Evolutionary conservation across 2,797 vertebrate genomes (phyloP).

Genomic region (Mus spretus): DNA sequence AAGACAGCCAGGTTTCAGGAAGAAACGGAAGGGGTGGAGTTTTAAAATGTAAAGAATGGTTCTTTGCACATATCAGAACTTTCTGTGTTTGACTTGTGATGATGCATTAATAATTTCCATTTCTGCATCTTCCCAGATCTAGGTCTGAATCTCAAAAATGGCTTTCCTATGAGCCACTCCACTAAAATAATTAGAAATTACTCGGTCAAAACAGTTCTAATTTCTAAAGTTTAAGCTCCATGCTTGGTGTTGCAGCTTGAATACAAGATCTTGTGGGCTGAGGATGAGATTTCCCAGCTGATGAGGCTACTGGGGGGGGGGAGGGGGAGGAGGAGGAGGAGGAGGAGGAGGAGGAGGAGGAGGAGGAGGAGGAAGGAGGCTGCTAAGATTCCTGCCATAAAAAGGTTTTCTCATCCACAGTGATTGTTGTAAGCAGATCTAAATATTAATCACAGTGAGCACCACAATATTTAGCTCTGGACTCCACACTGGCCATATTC

Average conservation of each 20-base stretch:
- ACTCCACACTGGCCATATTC: not conserved
- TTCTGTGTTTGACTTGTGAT: conserved; percentile 37
- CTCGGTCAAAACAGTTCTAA: conserved; percentile 39
- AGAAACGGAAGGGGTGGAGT: not conserved
- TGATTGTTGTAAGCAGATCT: not conserved
- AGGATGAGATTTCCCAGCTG: not conserved
- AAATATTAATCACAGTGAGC: not conserved
- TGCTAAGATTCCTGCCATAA: too few relatives aligned
- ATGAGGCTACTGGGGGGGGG: not conserved
- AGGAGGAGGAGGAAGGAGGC: too few relatives aligned
- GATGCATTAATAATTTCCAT: not conserved
- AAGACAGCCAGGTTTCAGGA: not conserved
- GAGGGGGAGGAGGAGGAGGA: too few relatives aligned
- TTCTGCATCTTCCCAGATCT: conserved; percentile 13
- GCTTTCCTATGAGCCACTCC: not conserved
- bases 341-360: too few relatives aligned
- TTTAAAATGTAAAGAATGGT: not conserved
- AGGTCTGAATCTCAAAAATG: conserved; percentile 1
- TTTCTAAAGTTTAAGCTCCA: not conserved
- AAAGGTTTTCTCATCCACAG: not conserved
- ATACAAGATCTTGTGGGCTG: not conserved
- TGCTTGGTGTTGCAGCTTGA: not conserved
- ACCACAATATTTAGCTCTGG: not conserved
- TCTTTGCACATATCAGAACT: not conserved
- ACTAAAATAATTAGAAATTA: conserved; percentile 57